Evolutionary conservation across 2,888 invertebrate genomes (phyloP).

Genomic region (Salticus scenicus): DNA sequence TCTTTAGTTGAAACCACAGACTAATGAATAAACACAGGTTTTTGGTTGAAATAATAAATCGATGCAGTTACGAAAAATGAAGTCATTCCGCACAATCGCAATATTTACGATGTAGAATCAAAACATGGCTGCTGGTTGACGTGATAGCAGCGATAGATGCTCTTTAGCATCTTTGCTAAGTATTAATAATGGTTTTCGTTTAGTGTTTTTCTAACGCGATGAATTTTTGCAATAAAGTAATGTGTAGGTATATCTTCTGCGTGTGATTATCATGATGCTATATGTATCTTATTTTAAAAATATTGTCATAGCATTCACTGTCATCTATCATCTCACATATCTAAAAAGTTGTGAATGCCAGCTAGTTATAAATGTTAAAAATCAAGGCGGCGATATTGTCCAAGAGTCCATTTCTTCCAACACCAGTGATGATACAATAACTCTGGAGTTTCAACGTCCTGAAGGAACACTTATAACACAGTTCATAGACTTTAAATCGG

Average conservation of each 20-base stretch:
- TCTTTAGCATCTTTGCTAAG: slow-evolving; percentile 67
- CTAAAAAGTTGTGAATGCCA: slow-evolving; percentile 51
- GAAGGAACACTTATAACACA: slow-evolving; percentile 94
- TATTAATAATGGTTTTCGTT: slow-evolving; percentile 30
- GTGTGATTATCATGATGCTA: slow-evolving; percentile 52
- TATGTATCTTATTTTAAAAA: slow-evolving; percentile 41
- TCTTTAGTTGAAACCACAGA: no score
- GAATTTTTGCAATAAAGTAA: slow-evolving; percentile 32
- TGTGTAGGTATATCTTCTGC: slow-evolving; percentile 38
- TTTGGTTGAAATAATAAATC: no score
- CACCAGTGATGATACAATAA: slow-evolving; percentile 91
- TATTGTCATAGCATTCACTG: slow-evolving; percentile 35
- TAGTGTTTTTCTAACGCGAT: slow-evolving; percentile 25
- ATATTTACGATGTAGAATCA: slow-evolving; percentile 29
- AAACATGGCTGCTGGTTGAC: slow-evolving; percentile 69
- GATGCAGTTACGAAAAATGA: no score
- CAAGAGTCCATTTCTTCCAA: slow-evolving; percentile 94
- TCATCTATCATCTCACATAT: slow-evolving; percentile 48
- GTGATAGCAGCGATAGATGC: slow-evolving; percentile 62
- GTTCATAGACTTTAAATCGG: slow-evolving; percentile 94
- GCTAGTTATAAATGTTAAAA: slow-evolving; percentile 76
- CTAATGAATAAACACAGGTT: no score
- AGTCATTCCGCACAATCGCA: slow-evolving; percentile 28
- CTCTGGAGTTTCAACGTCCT: slow-evolving; percentile 89
- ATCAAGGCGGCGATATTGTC: slow-evolving; percentile 93